Conservation (phyloP, 1,140 invertebrate species). For the Neoseiulus cucumeris region DNA sequence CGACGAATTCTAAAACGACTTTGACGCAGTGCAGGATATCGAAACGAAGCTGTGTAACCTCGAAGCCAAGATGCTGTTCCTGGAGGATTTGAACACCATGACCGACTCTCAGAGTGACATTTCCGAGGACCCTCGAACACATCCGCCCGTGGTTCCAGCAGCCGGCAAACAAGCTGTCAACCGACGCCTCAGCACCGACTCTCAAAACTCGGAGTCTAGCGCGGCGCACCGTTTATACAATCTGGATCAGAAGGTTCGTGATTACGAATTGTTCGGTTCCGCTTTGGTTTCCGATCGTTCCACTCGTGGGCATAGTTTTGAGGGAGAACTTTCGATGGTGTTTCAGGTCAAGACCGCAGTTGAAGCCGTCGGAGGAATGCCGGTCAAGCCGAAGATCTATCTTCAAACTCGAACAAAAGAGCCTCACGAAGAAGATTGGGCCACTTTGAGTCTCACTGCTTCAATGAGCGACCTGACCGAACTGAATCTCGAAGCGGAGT, state of each 20-base stretch:
- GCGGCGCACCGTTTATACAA: neutral
- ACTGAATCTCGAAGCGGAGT: neutral
- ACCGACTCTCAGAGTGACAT: neutral
- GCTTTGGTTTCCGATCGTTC: neutral
- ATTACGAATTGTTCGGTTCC: neutral
- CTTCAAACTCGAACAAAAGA: neutral
- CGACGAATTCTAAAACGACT: neutral
- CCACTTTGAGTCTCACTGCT: neutral
- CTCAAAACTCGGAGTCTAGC: neutral
- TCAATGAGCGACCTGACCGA: slow-evolving; percentile 1
- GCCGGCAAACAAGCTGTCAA: neutral
- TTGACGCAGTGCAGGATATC: slow-evolving; percentile 6
- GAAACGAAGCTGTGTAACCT: neutral
- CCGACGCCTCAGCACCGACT: neutral
- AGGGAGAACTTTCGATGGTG: neutral
- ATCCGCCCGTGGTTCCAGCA: neutral
- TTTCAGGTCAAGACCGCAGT: slow-evolving; percentile 1
- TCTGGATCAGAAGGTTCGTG: neutral
- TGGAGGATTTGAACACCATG: neutral
- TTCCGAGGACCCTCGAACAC: neutral
- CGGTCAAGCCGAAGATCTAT: neutral
- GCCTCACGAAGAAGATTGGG: neutral
- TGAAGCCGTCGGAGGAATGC: slow-evolving; percentile 4
- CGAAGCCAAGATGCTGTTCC: slow-evolving; percentile 1
- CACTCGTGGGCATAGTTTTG: too few species aligned